Conservation (phyloP, 2,888 invertebrate genomes). For the Drosophila engyochracea region DNA sequence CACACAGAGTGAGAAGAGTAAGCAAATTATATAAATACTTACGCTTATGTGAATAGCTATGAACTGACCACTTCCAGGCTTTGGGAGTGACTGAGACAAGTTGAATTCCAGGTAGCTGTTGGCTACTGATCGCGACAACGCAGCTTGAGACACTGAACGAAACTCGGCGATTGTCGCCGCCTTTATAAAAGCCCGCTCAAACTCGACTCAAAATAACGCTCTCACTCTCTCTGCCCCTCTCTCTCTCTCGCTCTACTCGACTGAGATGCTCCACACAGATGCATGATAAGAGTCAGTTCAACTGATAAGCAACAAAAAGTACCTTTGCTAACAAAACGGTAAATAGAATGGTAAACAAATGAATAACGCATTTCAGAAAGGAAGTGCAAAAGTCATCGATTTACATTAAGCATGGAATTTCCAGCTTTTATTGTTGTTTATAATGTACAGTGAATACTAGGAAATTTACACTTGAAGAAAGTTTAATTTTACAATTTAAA, state of each 20-base stretch:
- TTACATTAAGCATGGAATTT: slow-evolving; percentile 26
- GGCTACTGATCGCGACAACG: slow-evolving; percentile 43
- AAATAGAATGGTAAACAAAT: slow-evolving; percentile 50
- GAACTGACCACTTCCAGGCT: slow-evolving; percentile 44
- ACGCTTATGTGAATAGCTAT: slow-evolving; percentile 41
- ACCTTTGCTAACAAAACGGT: slow-evolving; percentile 41
- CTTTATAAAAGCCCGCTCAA: slow-evolving; percentile 62
- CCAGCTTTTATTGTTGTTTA: slow-evolving; percentile 31
- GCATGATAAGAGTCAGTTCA: slow-evolving; percentile 56
- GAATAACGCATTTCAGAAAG: slow-evolving; percentile 46
- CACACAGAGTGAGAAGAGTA: slow-evolving; percentile 11
- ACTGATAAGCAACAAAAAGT: slow-evolving; percentile 47
- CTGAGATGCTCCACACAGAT: slow-evolving; percentile 8
- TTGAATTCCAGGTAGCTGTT: slow-evolving; percentile 5
- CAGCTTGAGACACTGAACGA: slow-evolving; percentile 64
- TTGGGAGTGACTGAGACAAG: slow-evolving; percentile 19
- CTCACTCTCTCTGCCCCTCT: slow-evolving; percentile 1
- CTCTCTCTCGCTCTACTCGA: slow-evolving; percentile 7
- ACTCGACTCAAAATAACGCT: slow-evolving; percentile 10
- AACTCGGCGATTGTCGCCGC: slow-evolving; percentile 45
- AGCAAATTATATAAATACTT: slow-evolving; percentile 51
- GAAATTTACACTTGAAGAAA: not conserved
- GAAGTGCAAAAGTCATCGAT: slow-evolving; percentile 39
- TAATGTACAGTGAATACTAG: not conserved
- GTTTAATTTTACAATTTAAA: not conserved